Evolutionary conservation across 2,113 vertebrate genomes (phyloP).

Genomic region (Chiloscyllium plagiosum): DNA sequence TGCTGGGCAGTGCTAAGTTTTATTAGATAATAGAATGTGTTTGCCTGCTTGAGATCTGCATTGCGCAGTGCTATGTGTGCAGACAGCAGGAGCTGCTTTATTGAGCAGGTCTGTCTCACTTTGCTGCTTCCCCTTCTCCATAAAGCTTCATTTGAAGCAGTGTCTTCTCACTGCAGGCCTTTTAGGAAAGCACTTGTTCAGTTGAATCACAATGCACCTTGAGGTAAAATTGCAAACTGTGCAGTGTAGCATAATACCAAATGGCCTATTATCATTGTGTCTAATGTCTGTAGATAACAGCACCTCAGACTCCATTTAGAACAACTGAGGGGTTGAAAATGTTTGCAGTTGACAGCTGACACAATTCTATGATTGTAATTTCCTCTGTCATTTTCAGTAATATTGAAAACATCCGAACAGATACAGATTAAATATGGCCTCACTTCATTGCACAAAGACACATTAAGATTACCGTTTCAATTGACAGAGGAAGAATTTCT

Average conservation of each 20-base stretch:
- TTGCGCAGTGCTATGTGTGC: not conserved
- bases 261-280: not conserved
- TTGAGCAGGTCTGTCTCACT: not conserved
- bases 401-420: not conserved
- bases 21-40: not conserved
- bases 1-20: not conserved
- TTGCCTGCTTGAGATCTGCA: not conserved
- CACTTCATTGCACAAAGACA: not conserved
- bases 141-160: conserved; percentile 4
- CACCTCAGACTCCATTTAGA: conserved; percentile 1
- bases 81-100: not conserved
- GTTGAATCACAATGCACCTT: not conserved
- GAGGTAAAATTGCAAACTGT: not conserved
- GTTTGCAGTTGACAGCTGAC: conserved; percentile 1
- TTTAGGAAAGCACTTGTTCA: conserved; percentile 5
- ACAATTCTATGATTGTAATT: not conserved
- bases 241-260: not conserved
- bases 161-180: not conserved
- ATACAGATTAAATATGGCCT: not conserved
- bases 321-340: not conserved
- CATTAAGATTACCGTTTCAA: not conserved
- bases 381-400: conserved; percentile 16
- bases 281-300: not conserved
- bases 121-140: not conserved
- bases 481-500: not conserved